Evolutionary conservation across 2,888 invertebrate genomes (phyloP), one percentile per base, ranked within the genome.

Genomic region (Pemphredon lugubris): DNA sequence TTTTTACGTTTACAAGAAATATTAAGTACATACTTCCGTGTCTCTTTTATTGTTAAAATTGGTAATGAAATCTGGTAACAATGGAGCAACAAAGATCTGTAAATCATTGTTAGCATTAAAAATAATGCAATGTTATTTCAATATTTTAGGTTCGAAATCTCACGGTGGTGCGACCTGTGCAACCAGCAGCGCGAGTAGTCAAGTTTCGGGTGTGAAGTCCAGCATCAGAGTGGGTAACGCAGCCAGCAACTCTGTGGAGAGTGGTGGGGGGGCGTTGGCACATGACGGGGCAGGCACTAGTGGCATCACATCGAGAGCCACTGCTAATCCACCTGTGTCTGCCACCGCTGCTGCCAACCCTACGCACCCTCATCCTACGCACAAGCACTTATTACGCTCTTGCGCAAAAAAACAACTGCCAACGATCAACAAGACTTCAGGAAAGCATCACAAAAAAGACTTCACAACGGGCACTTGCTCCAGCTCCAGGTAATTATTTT

Each of bases 391-490:
- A 51, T 70, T 89, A 70, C 86, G 89, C 42, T 87, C 89, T 20
- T 85, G 89, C 32, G 86, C 87, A 26, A 89, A 89, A 77, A 89
- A 89, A 75, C 88, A 89, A 71, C 64, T 88, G 91, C 91, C 79
- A 90, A 88, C 87, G 90, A 91, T 81, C 66, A 75, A 73, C 91
- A 87, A 86, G 65, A 63, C 83, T 55, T 74, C 84, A 23, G 82
- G 86, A 26, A 89, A 89, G 59, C 87, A 89, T 77, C 86, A 89
- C 76, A 89, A 89, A 53, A 89, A 89, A 79, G 89, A 89, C 42
- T 73, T 84, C 57, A 81, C 94, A 93, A 94, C 94, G 93, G 93
- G 94, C 90, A 92, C 93, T 86, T 93, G 93, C 90, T 92, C 93
- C 73, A 93, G 92, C 83, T 92, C 92, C 87, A 92, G 92, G 92